Conservation (phyloP, 2,888 invertebrate species). For the Cosmorhoe ocellata region DNA sequence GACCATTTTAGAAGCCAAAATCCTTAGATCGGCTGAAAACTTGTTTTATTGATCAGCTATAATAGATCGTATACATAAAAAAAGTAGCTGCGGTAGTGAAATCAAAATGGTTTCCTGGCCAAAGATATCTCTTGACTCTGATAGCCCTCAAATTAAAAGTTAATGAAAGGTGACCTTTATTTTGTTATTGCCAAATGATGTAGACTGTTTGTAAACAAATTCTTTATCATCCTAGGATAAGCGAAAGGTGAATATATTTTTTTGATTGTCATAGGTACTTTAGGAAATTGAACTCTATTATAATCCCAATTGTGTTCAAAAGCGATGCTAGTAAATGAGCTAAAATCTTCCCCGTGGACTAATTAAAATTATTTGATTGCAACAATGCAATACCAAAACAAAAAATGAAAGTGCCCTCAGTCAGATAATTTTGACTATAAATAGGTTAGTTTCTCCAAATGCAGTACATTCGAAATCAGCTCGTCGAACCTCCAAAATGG, state of each 20-base stretch:
- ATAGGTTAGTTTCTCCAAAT: constrained; percentile 3
- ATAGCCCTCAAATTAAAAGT: too few species aligned
- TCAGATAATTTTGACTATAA: constrained; percentile 15
- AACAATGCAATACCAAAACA: constrained; percentile 8
- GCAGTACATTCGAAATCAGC: constrained; percentile 23
- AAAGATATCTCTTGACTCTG: too few species aligned
- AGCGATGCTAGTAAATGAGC: too few species aligned
- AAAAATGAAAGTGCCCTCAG: neutral
- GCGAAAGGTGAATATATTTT: constrained; percentile 4
- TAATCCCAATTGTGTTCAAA: neutral
- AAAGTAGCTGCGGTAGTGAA: too few species aligned
- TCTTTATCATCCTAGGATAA: neutral
- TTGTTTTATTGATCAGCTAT: too few species aligned
- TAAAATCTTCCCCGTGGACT: neutral
- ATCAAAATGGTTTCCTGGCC: too few species aligned
- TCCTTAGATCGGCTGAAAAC: too few species aligned
- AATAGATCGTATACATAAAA: too few species aligned
- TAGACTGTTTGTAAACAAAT: constrained; percentile 1
- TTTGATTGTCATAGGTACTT: neutral
- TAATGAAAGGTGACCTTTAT: neutral
- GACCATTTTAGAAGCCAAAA: too few species aligned
- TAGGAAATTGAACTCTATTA: constrained; percentile 3
- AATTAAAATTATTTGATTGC: constrained; percentile 7
- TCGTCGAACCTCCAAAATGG: constrained; percentile 34
- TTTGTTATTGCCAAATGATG: neutral